Percentiles rank a stretch among this genome's conserved stretches.
Evolutionary conservation across 2,113 vertebrate genomes (phyloP).

Genomic region (Clinocottus analis): DNA sequence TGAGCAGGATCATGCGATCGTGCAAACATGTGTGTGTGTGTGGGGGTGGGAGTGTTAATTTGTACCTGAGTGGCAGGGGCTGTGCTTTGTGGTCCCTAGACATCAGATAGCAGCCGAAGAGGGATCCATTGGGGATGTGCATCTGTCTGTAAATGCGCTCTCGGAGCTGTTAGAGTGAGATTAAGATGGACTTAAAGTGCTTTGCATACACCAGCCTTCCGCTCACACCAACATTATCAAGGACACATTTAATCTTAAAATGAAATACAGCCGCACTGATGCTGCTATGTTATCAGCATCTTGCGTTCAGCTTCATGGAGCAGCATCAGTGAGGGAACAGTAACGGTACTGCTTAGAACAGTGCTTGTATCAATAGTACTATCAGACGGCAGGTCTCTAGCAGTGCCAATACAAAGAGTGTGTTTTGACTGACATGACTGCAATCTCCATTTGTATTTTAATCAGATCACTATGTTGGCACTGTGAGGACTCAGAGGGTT

Average conservation of each 20-base stretch:
- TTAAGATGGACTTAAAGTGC: constrained; percentile 55
- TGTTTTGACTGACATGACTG: background rate
- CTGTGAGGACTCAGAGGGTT: background rate
- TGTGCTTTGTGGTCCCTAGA: constrained; percentile 39
- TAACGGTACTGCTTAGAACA: constrained; percentile 11
- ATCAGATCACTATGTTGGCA: background rate
- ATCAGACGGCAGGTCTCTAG: background rate
- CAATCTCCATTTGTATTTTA: background rate
- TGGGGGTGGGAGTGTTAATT: constrained; percentile 10
- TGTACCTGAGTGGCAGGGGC: constrained; percentile 29
- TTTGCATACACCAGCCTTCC: constrained; percentile 42
- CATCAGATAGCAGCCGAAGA: constrained; percentile 41
- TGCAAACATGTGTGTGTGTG: constrained; percentile 14
- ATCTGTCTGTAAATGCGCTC: constrained; percentile 54
- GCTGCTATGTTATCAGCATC: constrained; percentile 40
- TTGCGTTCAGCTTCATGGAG: constrained; percentile 15
- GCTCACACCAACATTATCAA: constrained; percentile 45
- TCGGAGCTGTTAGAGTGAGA: constrained; percentile 35
- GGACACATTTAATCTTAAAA: constrained; percentile 53
- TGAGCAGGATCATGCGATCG: constrained; percentile 21
- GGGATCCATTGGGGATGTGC: constrained; percentile 34
- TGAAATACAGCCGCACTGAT: constrained; percentile 42
- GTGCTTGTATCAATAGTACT: background rate
- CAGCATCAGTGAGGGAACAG: constrained; percentile 11
- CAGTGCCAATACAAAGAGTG: background rate